These are phyloP conservation scores for Drosophila barbarae DNA, from an alignment of 2,888 invertebrate species.

Conservation along the genomic window DNA sequence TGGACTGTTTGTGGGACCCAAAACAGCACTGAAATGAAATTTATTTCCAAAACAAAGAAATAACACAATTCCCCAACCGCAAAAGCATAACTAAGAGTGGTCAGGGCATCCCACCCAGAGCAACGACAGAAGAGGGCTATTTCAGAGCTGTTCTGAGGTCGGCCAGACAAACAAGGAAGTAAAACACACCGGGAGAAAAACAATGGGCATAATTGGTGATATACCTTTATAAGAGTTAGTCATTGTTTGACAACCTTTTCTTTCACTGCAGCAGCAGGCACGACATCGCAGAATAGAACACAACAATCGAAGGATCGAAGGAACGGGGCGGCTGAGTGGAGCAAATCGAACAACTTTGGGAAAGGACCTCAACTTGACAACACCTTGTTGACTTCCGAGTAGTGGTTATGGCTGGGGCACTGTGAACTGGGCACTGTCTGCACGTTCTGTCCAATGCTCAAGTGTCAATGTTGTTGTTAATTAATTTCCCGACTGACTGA, in stretches of 20 bases:
- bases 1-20: constrained; percentile 33
- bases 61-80: constrained; percentile 45
- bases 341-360: constrained; percentile 46
- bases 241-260: neutral
- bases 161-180: constrained; percentile 16
- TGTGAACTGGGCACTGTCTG: constrained; percentile 46
- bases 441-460: constrained; percentile 64
- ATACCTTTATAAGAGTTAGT: neutral
- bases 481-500: constrained; percentile 63
- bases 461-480: constrained; percentile 76
- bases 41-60: constrained; percentile 48
- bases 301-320: constrained; percentile 22
- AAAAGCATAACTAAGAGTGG: constrained; percentile 35
- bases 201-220: neutral
- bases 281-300: constrained; percentile 51
- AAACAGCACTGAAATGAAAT: constrained; percentile 52
- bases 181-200: constrained; percentile 2
- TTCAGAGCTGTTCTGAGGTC: constrained; percentile 48
- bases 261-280: constrained; percentile 31
- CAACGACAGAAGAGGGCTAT: constrained; percentile 18
- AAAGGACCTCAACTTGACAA: constrained; percentile 49
- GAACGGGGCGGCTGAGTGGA: constrained; percentile 6
- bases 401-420: constrained; percentile 20
- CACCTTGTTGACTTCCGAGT: constrained; percentile 68
- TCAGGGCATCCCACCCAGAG: neutral